These are phyloP conservation scores for Caenorhabditis japonica DNA, from an alignment of 2,888 invertebrate genomes.

Conservation along the genomic window DNA sequence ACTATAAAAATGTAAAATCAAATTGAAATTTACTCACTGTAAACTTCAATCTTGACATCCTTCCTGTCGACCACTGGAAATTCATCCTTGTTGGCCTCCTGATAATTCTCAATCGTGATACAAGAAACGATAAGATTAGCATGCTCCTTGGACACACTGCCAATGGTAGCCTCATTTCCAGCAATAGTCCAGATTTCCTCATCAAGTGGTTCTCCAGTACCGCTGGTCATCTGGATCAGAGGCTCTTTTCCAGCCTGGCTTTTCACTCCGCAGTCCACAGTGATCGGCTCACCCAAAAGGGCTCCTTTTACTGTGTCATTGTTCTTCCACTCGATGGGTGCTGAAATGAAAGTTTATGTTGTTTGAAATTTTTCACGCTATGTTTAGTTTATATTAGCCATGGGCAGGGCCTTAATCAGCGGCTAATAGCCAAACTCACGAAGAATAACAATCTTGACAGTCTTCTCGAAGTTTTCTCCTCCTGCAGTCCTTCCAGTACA, in stretches of 20 bases:
- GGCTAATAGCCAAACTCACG: slow-evolving; percentile 40
- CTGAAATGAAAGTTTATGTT: slow-evolving; percentile 24
- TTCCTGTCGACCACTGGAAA: slow-evolving; percentile 61
- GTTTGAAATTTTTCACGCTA: not conserved
- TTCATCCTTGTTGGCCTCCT: slow-evolving; percentile 41
- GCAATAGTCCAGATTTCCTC: slow-evolving; percentile 62
- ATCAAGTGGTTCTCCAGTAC: slow-evolving; percentile 66
- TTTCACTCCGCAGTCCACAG: slow-evolving; percentile 69
- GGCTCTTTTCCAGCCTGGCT: slow-evolving; percentile 52
- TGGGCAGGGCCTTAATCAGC: too few species aligned
- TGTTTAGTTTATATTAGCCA: not conserved
- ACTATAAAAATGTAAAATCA: not conserved
- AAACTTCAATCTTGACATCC: slow-evolving; percentile 66
- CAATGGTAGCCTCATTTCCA: slow-evolving; percentile 67
- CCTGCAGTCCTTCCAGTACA: slow-evolving; percentile 61
- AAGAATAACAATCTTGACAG: slow-evolving; percentile 58
- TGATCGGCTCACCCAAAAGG: slow-evolving; percentile 69
- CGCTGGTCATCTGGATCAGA: slow-evolving; percentile 66
- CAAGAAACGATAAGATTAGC: slow-evolving; percentile 57
- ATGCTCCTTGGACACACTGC: slow-evolving; percentile 62
- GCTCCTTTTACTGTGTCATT: slow-evolving; percentile 62
- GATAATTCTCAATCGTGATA: slow-evolving; percentile 54
- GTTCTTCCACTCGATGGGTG: slow-evolving; percentile 69
- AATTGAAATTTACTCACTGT: slow-evolving; percentile 54
- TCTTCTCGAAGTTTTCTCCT: slow-evolving; percentile 54